Evolutionary conservation across 1,140 invertebrate species (phyloP).

Genomic region (Rhagoletis zephyria): DNA sequence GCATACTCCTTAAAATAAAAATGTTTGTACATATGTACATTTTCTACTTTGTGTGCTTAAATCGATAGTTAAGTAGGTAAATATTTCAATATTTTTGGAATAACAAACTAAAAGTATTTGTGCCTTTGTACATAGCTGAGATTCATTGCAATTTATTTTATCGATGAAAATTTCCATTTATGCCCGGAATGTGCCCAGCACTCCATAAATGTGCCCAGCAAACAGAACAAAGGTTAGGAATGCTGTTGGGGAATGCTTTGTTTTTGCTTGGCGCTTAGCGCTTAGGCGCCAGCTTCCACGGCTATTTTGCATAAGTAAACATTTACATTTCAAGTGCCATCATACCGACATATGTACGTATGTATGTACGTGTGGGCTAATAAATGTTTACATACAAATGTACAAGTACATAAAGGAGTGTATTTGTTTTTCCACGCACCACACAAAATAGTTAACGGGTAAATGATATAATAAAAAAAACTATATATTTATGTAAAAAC

Average conservation of each 20-base stretch:
- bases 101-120: neutral
- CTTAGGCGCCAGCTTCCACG: slow-evolving; percentile 42
- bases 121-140: neutral
- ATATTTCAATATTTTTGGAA: slow-evolving; percentile 22
- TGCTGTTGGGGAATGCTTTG: slow-evolving; percentile 24
- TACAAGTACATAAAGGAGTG: slow-evolving; percentile 7
- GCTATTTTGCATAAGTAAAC: slow-evolving; percentile 49
- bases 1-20: neutral
- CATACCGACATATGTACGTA: neutral
- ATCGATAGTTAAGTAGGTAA: neutral
- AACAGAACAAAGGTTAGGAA: slow-evolving; percentile 39
- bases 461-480: slow-evolving; percentile 7
- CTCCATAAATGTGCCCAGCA: neutral
- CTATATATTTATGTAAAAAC: neutral
- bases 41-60: neutral
- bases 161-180: slow-evolving; percentile 13
- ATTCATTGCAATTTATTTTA: slow-evolving; percentile 12
- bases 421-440: slow-evolving; percentile 20
- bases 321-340: neutral
- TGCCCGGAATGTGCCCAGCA: slow-evolving; percentile 22
- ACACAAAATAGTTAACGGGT: neutral
- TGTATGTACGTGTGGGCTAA: neutral
- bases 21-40: neutral
- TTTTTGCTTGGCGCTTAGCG: neutral
- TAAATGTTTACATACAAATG: slow-evolving; percentile 18